These are phyloP conservation scores for Tricholauxania praeusta DNA, from an alignment of 2,888 invertebrate species.

Conservation along the genomic window DNA sequence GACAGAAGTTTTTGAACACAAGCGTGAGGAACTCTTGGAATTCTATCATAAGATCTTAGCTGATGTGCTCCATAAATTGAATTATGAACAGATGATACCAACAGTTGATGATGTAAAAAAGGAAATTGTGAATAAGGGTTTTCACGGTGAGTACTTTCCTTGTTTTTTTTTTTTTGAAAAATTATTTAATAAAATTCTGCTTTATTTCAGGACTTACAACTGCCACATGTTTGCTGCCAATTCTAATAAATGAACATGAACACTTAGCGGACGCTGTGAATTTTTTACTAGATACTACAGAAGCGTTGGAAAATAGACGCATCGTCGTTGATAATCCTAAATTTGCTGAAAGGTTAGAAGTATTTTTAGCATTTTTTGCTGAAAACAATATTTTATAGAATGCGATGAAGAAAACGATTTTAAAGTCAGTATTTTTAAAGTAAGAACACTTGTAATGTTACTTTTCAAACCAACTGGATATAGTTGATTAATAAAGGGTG, in stretches of 20 bases:
- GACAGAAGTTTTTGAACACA: constrained; percentile 49
- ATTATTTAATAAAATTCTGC: background rate
- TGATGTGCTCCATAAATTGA: constrained; percentile 49
- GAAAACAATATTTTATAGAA: constrained; percentile 48
- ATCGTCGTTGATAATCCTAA: constrained; percentile 54
- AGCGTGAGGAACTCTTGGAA: constrained; percentile 50
- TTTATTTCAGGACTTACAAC: constrained; percentile 52
- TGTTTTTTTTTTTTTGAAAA: background rate
- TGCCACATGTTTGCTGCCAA: constrained; percentile 53
- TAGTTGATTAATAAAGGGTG: too few relatives aligned
- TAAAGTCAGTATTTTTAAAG: constrained; percentile 14
- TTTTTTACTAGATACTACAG: constrained; percentile 52
- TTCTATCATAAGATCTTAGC: constrained; percentile 51
- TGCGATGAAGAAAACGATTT: background rate
- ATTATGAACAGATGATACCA: constrained; percentile 53
- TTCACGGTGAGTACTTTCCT: constrained; percentile 50
- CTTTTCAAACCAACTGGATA: too few relatives aligned
- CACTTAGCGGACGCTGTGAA: constrained; percentile 54
- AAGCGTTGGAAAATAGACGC: constrained; percentile 51
- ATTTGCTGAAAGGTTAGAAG: constrained; percentile 51
- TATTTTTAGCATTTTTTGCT: constrained; percentile 52
- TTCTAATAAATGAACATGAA: constrained; percentile 55
- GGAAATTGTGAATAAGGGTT: constrained; percentile 54
- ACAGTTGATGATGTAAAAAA: constrained; percentile 53
- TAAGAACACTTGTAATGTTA: too few relatives aligned